Evolutionary conservation across 2,888 invertebrate genomes (phyloP).

Genomic region (Sycophila texana): DNA sequence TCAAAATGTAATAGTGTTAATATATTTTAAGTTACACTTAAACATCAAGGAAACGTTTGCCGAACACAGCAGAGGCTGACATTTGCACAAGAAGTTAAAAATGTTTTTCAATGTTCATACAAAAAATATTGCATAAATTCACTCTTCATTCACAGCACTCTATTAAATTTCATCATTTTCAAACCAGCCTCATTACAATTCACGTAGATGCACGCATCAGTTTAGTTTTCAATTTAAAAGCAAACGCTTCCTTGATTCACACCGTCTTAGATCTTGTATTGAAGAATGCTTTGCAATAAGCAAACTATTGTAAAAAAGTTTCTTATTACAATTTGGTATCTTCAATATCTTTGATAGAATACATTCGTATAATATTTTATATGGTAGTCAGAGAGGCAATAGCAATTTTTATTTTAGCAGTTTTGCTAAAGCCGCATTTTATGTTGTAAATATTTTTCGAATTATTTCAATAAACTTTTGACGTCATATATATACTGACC

Average conservation of each 20-base stretch:
- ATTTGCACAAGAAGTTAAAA: conserved; percentile 19
- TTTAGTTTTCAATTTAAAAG: conserved; percentile 19
- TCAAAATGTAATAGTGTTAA: conserved; percentile 31
- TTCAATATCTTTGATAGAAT: conserved; percentile 27
- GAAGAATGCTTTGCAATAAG: conserved; percentile 28
- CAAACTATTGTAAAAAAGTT: conserved; percentile 35
- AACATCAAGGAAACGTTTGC: conserved; percentile 38
- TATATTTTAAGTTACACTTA: conserved; percentile 47
- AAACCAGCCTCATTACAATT: conserved; percentile 8
- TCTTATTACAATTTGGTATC: conserved; percentile 38
- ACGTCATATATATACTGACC: no score
- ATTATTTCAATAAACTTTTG: no score
- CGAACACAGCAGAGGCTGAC: background rate
- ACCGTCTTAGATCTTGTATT: conserved; percentile 29
- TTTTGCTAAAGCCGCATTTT: no score
- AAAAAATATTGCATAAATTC: conserved; percentile 26
- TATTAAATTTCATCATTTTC: conserved; percentile 20
- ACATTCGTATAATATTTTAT: conserved; percentile 3
- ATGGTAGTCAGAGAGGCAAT: no score
- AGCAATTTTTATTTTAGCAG: no score
- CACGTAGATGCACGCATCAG: background rate
- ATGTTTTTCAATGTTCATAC: conserved; percentile 16
- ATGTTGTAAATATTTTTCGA: no score
- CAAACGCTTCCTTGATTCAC: conserved; percentile 33
- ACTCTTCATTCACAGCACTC: conserved; percentile 10